Base-by-base conservation (phyloP, 2,888 invertebrate species). In the Lochmaea capreae region DNA sequence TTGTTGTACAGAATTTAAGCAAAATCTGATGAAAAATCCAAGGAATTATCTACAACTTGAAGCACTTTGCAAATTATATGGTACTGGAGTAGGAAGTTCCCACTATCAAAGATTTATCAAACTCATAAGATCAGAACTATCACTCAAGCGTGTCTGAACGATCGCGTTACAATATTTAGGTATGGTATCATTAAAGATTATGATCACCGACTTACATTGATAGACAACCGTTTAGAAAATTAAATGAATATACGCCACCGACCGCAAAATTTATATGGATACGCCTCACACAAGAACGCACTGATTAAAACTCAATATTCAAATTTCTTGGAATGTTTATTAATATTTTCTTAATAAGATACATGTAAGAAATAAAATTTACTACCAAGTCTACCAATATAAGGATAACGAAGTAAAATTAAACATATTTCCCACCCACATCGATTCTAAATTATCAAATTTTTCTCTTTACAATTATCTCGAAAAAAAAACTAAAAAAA, bases 101-200 rank as follows among this genome's bases (percentile, higher is more conserved):
- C 33, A 33, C 33, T 33, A 33, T 33, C 33, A 8, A 33, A 1
- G 8, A 8, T 33, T 39, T 61, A 61, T 61, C 61, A n/a, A n/a
- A 33, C 10, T 49, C 16, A 39, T 65, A 58, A 69, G 76, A 80
- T 77, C 79, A 71, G 76, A 75, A 74, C 78, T 76, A 80, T 79
- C 80, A 75, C 79, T 76, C 71, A 79, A 79, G 79, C 79, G 77
- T 77, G 79, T 78, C 79, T 77, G 77, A 78, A 80, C 84, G 84
- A 85, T 86, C 84, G 83, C 84, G 84, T 85, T 85, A 84, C 84
- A 82, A 82, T 85, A 84, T 86, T 85, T 84, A 83, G 86, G 83
- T 84, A 84, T 85, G 84, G 83, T 81, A 79, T 80, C 81, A 82
- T 83, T 84, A 79, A 77, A 82, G 84, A 84, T 85, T 49, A 83